Base-by-base conservation (phyloP, 1,140 invertebrate genomes). In the Paraescarpia echinospica region DNA sequence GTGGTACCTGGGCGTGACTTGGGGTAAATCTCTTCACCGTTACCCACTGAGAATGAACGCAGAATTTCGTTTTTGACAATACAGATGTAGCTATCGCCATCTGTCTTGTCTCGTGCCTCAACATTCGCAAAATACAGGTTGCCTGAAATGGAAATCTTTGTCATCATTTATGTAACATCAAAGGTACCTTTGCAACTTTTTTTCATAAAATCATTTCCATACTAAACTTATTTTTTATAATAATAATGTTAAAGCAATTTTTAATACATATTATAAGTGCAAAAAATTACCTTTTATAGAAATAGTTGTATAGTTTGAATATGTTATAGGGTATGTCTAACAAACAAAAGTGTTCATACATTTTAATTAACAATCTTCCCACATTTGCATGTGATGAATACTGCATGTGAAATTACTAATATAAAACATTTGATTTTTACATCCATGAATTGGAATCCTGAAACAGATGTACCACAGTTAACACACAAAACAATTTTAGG, bases 61-160 rank as follows among this genome's bases (percentile, higher is more conserved):
- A 93, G 59, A n/a, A 89, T 91, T 34, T 92, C 48, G 91, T 93
- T 93, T n/a, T 93, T 77, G 89, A 91, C 92, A 34, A 93, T 35
- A 35, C 93, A 93, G 31, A 92, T 51, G 91, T 93, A 93, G 51
- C 35, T 27, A 34, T 41, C n/a, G 31, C 41, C 92, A 59, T 89
- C 89, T 34, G 33, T 35, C 31, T 35, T 51, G 89, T 93, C 93
- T 88, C 92, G 35, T 89, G 27, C 34, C n/a, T 59, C 48, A 91
- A 93, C 91, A 35, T 93, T 93, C 6, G 90, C 92, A 48, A 93
- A 92, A 41, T 93, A 92, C 41, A 93, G 51, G 90, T 92, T 93
- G 35, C 93, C 93, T 93, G 89, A 41, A 91, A 92, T 35, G 48
- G 91, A 90, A 90, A 41, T 35, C 34, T 22, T 90, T 1, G 27